phyloP scores from a whole-genome alignment of 2,888 invertebrate genomes.

The Caenorhabditis parvicauda region DNA sequence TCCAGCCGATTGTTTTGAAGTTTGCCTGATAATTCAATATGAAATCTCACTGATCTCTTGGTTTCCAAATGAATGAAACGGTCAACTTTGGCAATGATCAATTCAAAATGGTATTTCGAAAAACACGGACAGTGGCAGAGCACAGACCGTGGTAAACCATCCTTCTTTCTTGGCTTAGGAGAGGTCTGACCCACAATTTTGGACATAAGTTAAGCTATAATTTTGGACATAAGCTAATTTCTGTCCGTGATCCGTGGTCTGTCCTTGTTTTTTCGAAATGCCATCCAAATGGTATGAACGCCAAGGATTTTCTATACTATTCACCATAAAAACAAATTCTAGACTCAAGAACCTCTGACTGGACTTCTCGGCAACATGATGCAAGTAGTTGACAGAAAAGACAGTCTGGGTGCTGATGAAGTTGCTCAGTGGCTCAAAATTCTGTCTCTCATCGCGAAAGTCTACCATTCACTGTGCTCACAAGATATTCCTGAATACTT shows the following conservation, averaged over 20 bases:
- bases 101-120: too few relatives aligned
- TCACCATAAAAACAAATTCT: background rate
- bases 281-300: too few relatives aligned
- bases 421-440: constrained; percentile 33
- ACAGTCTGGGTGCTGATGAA: constrained; percentile 18
- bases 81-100: too few relatives aligned
- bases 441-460: constrained; percentile 24
- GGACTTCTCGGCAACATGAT: constrained; percentile 78
- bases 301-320: background rate
- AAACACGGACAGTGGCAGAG: too few relatives aligned
- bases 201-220: background rate
- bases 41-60: too few relatives aligned
- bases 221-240: background rate
- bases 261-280: background rate
- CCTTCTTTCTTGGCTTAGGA: too few relatives aligned
- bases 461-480: constrained; percentile 93
- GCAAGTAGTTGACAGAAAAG: constrained; percentile 19
- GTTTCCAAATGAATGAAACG: too few relatives aligned
- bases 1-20: too few relatives aligned
- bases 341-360: constrained; percentile 86
- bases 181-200: too few relatives aligned
- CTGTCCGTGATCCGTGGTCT: background rate
- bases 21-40: too few relatives aligned
- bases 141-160: too few relatives aligned
- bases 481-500: constrained; percentile 99